Evolutionary conservation across 2,888 invertebrate species (phyloP), one percentile per base, ranked within the genome.

Genomic region (Amphipyra tragopoginis): DNA sequence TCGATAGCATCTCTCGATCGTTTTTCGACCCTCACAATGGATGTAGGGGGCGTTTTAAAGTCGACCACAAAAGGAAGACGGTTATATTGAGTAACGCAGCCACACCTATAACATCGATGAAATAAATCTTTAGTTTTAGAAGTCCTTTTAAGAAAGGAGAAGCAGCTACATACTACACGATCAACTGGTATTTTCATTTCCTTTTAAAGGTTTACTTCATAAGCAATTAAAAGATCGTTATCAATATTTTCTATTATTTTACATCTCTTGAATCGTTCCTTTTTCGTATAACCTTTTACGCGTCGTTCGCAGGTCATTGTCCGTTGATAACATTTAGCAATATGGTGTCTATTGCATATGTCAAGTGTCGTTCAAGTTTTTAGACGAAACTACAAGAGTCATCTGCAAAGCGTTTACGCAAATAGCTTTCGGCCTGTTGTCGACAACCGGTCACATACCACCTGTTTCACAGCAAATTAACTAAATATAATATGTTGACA

Each of bases 1-100:
- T 79, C 83, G 90, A 91, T 91, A 90, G 82, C 80, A 91, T 91
- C 91, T 84, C 72, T 71, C 70, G 75, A 79, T 80, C 80, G 84
- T 80, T 82, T 83, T 82, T 70, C 67, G 77, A 70, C 72, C 80
- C 79, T 77, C 65, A 80, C 84, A 75, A 77, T 83, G 78, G 82
- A 85, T 85, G 85, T 83, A 78, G 81, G 86, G 89, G 89, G 89
- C 86, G 88, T 87, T 84, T 79, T 83, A 77, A 80, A 67, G 51
- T 81, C 80, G 76, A 76, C 79, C 77, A 85, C 81, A 83, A 87
- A 88, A 89, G 81, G 80, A 87, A 87, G 84, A 84, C 72, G 82
- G 75, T 71, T 82, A 63, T 49, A 76, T 67, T 64, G 62, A 78
- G 59, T 65, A 75, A 66, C 50, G 47, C n/a, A 65, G 36, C 74